These are phyloP conservation scores for Esperia sulphurella DNA, from an alignment of 2,888 invertebrate species.

Conservation along the genomic window DNA sequence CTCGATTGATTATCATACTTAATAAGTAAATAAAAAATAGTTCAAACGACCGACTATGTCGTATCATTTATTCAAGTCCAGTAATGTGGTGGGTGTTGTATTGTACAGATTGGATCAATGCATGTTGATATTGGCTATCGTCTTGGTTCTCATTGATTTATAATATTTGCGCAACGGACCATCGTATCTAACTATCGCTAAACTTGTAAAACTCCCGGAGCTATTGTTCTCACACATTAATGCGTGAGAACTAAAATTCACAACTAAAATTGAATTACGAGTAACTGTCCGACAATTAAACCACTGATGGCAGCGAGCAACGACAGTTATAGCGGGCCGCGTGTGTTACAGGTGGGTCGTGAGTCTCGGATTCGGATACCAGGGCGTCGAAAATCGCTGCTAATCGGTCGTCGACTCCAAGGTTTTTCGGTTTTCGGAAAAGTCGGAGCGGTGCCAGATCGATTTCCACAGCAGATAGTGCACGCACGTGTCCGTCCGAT, in stretches of 20 bases:
- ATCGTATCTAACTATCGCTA: constrained; percentile 43
- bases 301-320: constrained; percentile 58
- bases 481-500: constrained; percentile 66
- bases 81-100: too few relatives aligned
- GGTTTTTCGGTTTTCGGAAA: constrained; percentile 52
- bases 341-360: constrained; percentile 65
- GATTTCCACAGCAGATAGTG: constrained; percentile 74
- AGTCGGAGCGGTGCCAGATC: constrained; percentile 53
- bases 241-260: constrained; percentile 69
- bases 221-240: constrained; percentile 63
- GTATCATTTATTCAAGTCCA: too few relatives aligned
- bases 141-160: not conserved
- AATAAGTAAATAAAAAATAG: too few relatives aligned
- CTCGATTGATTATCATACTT: too few relatives aligned
- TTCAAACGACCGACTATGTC: too few relatives aligned
- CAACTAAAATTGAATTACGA: constrained; percentile 48
- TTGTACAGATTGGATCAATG: too few relatives aligned
- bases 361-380: constrained; percentile 49
- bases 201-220: constrained; percentile 46
- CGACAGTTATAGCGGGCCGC: constrained; percentile 59
- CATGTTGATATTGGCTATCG: too few relatives aligned
- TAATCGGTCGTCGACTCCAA: constrained; percentile 65
- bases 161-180: constrained; percentile 57
- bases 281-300: constrained; percentile 70
- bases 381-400: constrained; percentile 53